Percentiles rank a stretch among this genome's conserved stretches.
These are phyloP conservation scores for Dryadula phaetusa DNA, from an alignment of 2,888 invertebrate genomes.

Conservation along the genomic window DNA sequence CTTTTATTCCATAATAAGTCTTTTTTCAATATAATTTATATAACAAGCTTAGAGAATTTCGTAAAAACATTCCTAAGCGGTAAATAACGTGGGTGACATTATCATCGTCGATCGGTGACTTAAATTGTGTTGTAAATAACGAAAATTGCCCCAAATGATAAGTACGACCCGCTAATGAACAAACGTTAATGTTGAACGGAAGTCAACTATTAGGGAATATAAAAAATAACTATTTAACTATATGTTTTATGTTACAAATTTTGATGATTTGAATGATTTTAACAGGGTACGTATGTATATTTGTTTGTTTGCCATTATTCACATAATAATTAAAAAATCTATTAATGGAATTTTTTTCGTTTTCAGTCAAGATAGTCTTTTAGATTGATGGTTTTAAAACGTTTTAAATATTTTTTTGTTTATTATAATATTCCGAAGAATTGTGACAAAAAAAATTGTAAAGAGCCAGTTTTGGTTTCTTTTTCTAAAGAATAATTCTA, in stretches of 20 bases:
- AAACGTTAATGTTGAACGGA: constrained; percentile 30
- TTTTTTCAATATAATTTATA: background rate
- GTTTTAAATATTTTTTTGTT: too few species aligned
- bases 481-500: constrained; percentile 25
- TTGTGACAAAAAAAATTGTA: too few species aligned
- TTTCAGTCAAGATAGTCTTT: too few species aligned
- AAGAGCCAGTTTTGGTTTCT: background rate
- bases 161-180: constrained; percentile 37
- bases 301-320: too few species aligned
- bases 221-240: background rate
- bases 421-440: too few species aligned
- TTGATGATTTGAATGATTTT: too few species aligned
- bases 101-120: constrained; percentile 41
- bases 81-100: constrained; percentile 45
- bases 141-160: constrained; percentile 41
- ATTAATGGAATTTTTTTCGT: too few species aligned
- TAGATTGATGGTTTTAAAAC: too few species aligned
- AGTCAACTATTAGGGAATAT: background rate
- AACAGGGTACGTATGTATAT: too few species aligned
- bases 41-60: background rate
- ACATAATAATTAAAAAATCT: too few species aligned
- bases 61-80: constrained; percentile 28
- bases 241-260: too few species aligned
- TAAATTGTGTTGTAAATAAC: constrained; percentile 38
- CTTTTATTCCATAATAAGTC: background rate